Evolutionary conservation across 1,140 invertebrate species (phyloP).

Genomic region (Bombus terrestris): DNA sequence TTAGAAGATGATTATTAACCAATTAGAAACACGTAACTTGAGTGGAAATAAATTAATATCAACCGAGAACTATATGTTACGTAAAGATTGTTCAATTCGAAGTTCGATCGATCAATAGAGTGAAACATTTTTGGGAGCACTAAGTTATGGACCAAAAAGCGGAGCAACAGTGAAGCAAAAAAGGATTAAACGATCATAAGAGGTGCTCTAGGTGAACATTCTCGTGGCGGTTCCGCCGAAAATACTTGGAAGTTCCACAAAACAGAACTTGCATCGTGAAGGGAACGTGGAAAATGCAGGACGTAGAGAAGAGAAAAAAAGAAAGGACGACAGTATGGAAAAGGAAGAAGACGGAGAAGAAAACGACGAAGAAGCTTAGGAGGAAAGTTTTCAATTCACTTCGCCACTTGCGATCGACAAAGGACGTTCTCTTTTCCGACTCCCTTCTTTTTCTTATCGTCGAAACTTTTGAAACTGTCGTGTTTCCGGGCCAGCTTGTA

Average conservation of each 20-base stretch:
- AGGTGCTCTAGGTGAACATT: constrained; percentile 1
- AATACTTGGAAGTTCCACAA: constrained; percentile 44
- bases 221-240: constrained; percentile 24
- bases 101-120: neutral
- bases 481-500: constrained; percentile 44
- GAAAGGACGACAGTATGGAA: neutral
- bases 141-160: neutral
- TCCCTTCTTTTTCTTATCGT: constrained; percentile 14
- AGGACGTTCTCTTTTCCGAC: neutral
- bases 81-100: neutral
- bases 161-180: neutral
- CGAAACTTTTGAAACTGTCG: constrained; percentile 49
- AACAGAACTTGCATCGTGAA: constrained; percentile 17
- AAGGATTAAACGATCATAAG: constrained; percentile 5
- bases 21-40: no score
- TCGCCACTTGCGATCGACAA: constrained; percentile 51
- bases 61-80: no score
- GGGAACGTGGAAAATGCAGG: constrained; percentile 40
- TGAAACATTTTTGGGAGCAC: no score
- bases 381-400: constrained; percentile 63
- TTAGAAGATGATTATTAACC: neutral
- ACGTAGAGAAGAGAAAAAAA: neutral
- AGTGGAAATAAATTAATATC: no score
- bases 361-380: constrained; percentile 46
- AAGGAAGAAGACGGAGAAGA: neutral